Percentiles rank a stretch among this genome's conserved stretches.
Evolutionary conservation across 2,113 vertebrate species (phyloP).

Genomic region (Urocitellus parryii): DNA sequence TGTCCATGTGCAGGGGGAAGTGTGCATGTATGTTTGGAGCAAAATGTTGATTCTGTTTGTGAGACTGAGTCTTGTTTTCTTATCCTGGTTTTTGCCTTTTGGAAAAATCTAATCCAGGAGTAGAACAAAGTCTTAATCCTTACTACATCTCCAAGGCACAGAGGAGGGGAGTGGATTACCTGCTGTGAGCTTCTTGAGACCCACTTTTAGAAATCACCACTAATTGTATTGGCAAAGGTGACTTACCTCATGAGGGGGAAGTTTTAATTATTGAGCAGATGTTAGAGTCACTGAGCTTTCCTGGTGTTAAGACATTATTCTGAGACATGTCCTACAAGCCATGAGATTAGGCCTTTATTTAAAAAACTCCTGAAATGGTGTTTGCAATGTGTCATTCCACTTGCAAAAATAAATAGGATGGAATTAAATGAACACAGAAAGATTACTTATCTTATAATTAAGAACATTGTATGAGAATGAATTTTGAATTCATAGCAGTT

Average conservation of each 20-base stretch:
- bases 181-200: neutral
- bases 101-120: neutral
- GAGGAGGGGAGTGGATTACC: neutral
- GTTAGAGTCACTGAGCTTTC: slow-evolving; percentile 24
- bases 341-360: slow-evolving; percentile 68
- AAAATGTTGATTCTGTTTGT: neutral
- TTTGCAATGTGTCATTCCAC: slow-evolving; percentile 73
- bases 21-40: neutral
- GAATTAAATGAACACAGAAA: slow-evolving; percentile 72
- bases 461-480: slow-evolving; percentile 68
- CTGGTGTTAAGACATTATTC: slow-evolving; percentile 69
- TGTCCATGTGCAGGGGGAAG: neutral
- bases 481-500: slow-evolving; percentile 73
- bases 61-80: slow-evolving; percentile 3
- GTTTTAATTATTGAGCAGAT: slow-evolving; percentile 31
- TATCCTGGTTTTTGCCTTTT: neutral
- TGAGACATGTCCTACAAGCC: slow-evolving; percentile 57
- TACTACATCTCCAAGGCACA: neutral
- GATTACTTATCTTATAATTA: slow-evolving; percentile 79
- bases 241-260: neutral
- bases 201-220: neutral
- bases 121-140: neutral
- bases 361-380: slow-evolving; percentile 72
- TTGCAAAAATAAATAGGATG: slow-evolving; percentile 74
- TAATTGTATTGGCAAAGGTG: neutral